A percentile compares a stretch with the other conserved stretches of the same genome.
Conservation (phyloP, 2,113 vertebrate genomes). For the Rana temporaria region DNA sequence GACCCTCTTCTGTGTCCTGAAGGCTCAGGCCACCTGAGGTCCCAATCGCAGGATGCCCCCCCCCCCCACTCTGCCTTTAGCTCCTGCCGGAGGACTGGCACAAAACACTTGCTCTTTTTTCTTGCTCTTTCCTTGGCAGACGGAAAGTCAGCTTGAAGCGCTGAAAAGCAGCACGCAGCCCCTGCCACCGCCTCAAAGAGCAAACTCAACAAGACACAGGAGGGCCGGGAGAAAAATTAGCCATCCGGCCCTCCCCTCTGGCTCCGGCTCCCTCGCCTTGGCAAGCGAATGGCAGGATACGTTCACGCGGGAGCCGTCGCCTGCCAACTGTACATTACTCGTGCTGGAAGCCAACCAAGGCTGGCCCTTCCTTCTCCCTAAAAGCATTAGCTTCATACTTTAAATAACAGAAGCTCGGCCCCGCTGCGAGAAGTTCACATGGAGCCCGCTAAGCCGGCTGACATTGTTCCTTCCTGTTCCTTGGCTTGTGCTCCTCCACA, state of each 20-base stretch:
- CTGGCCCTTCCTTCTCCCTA: slow-evolving; percentile 60
- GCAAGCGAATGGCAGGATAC: slow-evolving; percentile 63
- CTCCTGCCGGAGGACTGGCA: not conserved
- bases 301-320: slow-evolving; percentile 60
- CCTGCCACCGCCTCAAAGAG: not conserved
- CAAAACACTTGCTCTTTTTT: not conserved
- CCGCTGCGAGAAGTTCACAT: slow-evolving; percentile 55
- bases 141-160: not conserved
- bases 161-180: slow-evolving; percentile 17
- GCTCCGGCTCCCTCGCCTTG: slow-evolving; percentile 61
- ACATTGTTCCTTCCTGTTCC: slow-evolving; percentile 26
- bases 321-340: slow-evolving; percentile 71
- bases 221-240: slow-evolving; percentile 55
- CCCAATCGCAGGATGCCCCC: not conserved
- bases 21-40: not conserved
- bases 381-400: slow-evolving; percentile 66
- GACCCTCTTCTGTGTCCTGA: too few species aligned
- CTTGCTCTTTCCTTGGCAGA: not conserved
- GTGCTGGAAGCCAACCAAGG: slow-evolving; percentile 62
- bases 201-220: slow-evolving; percentile 26
- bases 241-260: slow-evolving; percentile 56
- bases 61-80: not conserved
- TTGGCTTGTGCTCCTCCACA: not conserved
- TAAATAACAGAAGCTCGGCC: slow-evolving; percentile 61
- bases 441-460: slow-evolving; percentile 46